Percentiles rank a stretch among this genome's conserved stretches.
These are phyloP conservation scores for Bolborhynchus lineola DNA, from an alignment of 2,113 vertebrate species.

Conservation along the genomic window DNA sequence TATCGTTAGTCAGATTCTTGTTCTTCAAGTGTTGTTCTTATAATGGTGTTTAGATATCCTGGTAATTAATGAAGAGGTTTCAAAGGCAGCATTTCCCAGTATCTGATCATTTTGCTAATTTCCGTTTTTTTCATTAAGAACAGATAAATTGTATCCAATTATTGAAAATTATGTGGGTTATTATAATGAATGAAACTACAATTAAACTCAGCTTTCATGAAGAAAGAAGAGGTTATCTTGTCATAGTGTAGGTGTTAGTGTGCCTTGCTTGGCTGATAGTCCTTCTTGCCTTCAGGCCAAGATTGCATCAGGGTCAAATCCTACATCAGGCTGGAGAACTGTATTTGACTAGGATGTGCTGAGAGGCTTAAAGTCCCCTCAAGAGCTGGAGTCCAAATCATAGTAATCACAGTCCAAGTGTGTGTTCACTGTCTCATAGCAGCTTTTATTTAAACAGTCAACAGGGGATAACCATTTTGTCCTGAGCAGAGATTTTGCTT, in stretches of 20 bases:
- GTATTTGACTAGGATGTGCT: neutral
- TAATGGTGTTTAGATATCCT: conserved; percentile 23
- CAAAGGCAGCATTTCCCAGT: conserved; percentile 26
- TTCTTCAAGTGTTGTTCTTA: neutral
- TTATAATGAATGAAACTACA: conserved; percentile 60
- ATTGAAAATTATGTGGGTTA: conserved; percentile 64
- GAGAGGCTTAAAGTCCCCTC: neutral
- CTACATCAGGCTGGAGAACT: neutral
- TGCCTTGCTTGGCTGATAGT: neutral
- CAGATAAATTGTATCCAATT: conserved; percentile 62
- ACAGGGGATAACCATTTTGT: neutral
- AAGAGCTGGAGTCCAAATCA: neutral
- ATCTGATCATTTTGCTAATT: conserved; percentile 48
- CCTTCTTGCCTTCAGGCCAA: neutral
- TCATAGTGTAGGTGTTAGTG: neutral
- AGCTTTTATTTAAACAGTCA: neutral
- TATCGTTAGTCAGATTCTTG: neutral
- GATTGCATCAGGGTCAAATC: neutral
- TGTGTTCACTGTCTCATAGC: neutral
- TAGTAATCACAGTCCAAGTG: neutral
- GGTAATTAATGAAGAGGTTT: conserved; percentile 54
- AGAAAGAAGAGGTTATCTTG: conserved; percentile 42
- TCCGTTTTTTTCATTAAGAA: conserved; percentile 60
- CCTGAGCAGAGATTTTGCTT: neutral
- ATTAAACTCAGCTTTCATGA: conserved; percentile 29